These are phyloP conservation scores for Trichoplusia ni DNA, from an alignment of 1,140 invertebrate species.

Conservation along the genomic window DNA sequence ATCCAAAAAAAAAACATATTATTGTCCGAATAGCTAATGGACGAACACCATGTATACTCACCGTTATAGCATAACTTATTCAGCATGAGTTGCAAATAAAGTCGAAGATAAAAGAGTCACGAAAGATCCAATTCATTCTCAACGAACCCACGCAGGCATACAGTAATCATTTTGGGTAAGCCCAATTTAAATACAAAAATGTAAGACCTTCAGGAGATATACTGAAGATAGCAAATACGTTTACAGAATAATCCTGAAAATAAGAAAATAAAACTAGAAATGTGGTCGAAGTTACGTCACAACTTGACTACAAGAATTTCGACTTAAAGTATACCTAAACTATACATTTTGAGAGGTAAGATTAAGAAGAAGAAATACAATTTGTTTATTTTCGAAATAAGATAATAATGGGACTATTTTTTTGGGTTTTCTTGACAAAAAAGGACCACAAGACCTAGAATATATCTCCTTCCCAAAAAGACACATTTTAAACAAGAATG, in stretches of 20 bases:
- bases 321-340: neutral
- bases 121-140: slow-evolving; percentile 4
- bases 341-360: too few relatives aligned
- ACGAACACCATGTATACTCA: too few relatives aligned
- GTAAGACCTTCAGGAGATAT: neutral
- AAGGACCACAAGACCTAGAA: neutral
- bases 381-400: too few relatives aligned
- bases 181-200: slow-evolving; percentile 2
- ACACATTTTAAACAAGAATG: neutral
- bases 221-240: neutral
- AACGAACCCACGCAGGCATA: neutral
- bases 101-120: neutral
- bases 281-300: neutral
- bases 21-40: too few relatives aligned
- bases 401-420: too few relatives aligned
- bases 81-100: neutral
- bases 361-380: neutral
- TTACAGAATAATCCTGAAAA: neutral
- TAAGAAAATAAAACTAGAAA: neutral
- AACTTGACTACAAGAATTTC: neutral
- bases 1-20: too few relatives aligned
- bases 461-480: neutral
- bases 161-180: neutral
- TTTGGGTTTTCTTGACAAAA: too few relatives aligned
- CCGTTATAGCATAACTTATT: too few relatives aligned